Conservation (phyloP, 2,113 vertebrate genomes). For the Galeopterus variegatus region DNA sequence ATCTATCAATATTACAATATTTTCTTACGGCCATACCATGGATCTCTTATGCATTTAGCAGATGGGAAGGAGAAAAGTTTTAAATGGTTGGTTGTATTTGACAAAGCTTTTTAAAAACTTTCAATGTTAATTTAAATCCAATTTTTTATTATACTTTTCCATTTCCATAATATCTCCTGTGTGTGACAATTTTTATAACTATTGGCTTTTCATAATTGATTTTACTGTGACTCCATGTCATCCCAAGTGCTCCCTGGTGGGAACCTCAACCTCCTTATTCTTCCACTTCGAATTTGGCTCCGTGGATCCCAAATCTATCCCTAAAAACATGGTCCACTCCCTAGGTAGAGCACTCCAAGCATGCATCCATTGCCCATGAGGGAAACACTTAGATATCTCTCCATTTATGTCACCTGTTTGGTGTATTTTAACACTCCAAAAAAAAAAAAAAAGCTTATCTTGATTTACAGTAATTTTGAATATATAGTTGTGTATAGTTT, state of each 20-base stretch:
- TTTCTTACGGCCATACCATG: neutral
- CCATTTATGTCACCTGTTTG: neutral
- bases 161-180: conserved; percentile 27
- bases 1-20: neutral
- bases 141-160: neutral
- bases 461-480: neutral
- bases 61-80: neutral
- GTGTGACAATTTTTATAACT: neutral
- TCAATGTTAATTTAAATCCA: conserved; percentile 26
- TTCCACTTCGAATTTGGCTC: neutral
- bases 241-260: neutral
- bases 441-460: neutral
- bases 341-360: neutral
- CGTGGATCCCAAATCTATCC: neutral
- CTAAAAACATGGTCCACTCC: neutral
- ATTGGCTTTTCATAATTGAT: neutral
- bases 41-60: neutral
- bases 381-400: neutral
- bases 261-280: neutral
- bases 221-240: neutral
- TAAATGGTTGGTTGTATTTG: neutral
- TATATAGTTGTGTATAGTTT: neutral
- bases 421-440: neutral
- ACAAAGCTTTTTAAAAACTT: neutral
- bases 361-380: neutral